Evolutionary conservation across 2,113 vertebrate species (phyloP), one percentile per base, ranked within the genome.

Genomic region (Rallus limicola): DNA sequence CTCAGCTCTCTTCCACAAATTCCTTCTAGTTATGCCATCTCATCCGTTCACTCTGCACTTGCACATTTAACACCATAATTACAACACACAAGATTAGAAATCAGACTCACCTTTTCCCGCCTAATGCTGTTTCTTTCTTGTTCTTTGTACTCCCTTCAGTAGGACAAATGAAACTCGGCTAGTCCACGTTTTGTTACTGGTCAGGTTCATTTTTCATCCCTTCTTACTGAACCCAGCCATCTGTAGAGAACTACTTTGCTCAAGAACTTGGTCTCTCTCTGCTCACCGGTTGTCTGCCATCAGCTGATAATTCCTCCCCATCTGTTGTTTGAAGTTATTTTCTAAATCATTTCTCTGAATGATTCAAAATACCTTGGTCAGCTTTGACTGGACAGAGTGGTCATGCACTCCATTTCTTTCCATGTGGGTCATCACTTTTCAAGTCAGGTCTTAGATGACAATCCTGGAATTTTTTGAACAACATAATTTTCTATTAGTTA

Each of bases 1-100:
- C 93, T 96, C 95, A 85, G 93, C 81, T 95, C 83, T 87, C 91
- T 96, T 95, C 86, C 40, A 88, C 86, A 67, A 72, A 92, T 86
- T 94, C 93, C 83, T 97, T 90, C 94, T 44, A 88, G 92, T 86
- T 93, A 88, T 96, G 95, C 90, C 95, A 92, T 90, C 95, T 95
- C 92, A 93, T 84, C 90, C 21, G 0, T 90, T 92, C 90, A 75
- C 69, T 92, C 92, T 84, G 34, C 65, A 40, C 38, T 92, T 75
- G 88, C 76, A 90, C 90, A 93, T 90, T 95, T 94, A 94, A 90
- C 71, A 83, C 85, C 6, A 0, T 69, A 92, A 94, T 94, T 90
- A 90, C 90, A 96, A 71, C 62, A 81, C 65, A 71, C 16, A 60
- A 88, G 93, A 86, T 78, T 59, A 88, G 80, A 91, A 90, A 95